Evolutionary conservation across 2,113 vertebrate genomes (phyloP), one percentile per base, ranked within the genome.

Genomic region (Mastomys coucha): DNA sequence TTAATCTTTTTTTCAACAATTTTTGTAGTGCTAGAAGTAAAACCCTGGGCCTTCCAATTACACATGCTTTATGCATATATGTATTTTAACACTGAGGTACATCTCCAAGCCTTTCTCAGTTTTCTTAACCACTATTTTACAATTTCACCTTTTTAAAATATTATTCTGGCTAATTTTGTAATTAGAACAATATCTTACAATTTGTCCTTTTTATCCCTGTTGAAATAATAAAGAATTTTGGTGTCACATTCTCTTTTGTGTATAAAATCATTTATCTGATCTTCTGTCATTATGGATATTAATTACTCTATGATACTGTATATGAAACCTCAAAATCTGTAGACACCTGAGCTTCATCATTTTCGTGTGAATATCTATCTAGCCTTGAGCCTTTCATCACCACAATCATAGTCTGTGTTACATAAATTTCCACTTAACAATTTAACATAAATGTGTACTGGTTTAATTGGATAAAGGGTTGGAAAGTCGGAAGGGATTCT

Each of bases 91-190:
- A 51, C 4, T 63, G 42, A 67, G 28, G 69, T 76, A 45, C 5
- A 65, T 33, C 19, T 49, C 20, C 33, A 14, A 2, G 10, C 8
- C 11, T 75, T 75, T 89, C 24, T 87, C 3, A 39, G 2, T 45
- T 85, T 93, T 80, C 39, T 80, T 73, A 67, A n/a, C 6, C 85
- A 3, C 88, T 63, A 80, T 72, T 92, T 94, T 88, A 88, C 60
- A 89, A 26, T 67, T 94, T 93, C 6, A 70, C 24, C 63, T 96
- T 42, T 42, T 22, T 94, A 94, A 94, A 91, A 96, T 92, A 81
- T 97, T 87, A 81, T 88, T 84, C 95, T 94, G 56, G 17, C 24
- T 45, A 73, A 67, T 94, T 95, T 96, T 92, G 22, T 93, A 96
- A 72, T 89, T 69, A 90, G 39, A 96, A 88, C 92, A 92, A 96